Evolutionary conservation across 2,113 vertebrate species (phyloP).

Genomic region (Symphodus melops): DNA sequence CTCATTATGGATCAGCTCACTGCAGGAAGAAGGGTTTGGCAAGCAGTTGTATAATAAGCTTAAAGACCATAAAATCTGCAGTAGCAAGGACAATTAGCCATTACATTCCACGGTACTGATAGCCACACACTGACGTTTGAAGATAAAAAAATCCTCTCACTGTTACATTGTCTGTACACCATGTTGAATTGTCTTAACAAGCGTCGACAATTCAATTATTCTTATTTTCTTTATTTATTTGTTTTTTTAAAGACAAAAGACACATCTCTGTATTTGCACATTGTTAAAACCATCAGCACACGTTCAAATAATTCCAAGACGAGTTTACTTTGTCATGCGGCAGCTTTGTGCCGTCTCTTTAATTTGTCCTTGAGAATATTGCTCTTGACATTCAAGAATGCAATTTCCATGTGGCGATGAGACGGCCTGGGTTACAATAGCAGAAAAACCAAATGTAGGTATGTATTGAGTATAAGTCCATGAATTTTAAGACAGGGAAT

Average conservation of each 20-base stretch:
- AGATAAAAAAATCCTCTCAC: constrained; percentile 73
- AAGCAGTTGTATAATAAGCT: constrained; percentile 94
- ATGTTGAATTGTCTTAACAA: constrained; percentile 78
- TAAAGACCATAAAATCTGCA: constrained; percentile 91
- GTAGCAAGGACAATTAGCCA: constrained; percentile 80
- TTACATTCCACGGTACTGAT: constrained; percentile 73
- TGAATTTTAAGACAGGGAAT: constrained; percentile 81
- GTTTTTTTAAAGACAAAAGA: constrained; percentile 13
- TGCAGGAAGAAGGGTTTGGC: constrained; percentile 84
- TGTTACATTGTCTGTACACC: constrained; percentile 75
- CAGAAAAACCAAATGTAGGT: constrained; percentile 66
- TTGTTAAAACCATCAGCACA: constrained; percentile 47
- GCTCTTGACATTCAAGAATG: constrained; percentile 77
- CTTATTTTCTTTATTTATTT: constrained; percentile 50
- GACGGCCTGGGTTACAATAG: constrained; percentile 58
- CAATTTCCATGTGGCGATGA: constrained; percentile 74
- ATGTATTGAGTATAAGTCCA: constrained; percentile 70
- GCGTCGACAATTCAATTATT: constrained; percentile 77
- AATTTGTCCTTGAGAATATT: constrained; percentile 78
- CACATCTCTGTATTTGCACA: constrained; percentile 59
- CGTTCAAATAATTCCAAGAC: constrained; percentile 55
- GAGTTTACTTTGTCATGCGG: constrained; percentile 59
- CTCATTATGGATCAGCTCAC: constrained; percentile 83
- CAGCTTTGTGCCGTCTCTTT: constrained; percentile 57
- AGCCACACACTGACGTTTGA: constrained; percentile 76